Evolutionary conservation across 2,888 invertebrate genomes (phyloP), one percentile per base, ranked within the genome.

Genomic region (Acanthacorydalis orientalis): DNA sequence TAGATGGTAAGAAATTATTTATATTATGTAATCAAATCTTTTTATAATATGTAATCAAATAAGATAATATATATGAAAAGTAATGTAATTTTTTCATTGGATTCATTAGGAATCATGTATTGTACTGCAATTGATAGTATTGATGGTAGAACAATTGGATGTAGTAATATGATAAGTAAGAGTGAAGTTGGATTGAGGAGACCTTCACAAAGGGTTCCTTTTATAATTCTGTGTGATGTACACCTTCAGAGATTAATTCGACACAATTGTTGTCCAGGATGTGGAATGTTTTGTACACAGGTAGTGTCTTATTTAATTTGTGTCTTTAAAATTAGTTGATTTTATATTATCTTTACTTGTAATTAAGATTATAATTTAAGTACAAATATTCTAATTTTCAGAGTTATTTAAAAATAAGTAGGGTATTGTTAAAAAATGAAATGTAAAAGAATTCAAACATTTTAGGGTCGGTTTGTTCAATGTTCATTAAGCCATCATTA

Each of bases 221-320:
- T 81, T 64, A 74, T 83, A 61, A 76, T 86, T 14, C 70, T 86
- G 23, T 93, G 93, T 62, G 74, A 76, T 44, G 74, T 80, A 56
- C 93, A 93, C 64, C 73, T 77, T 50, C 77, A 80, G 55, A 75
- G 89, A 50, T 67, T 92, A 50, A 67, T 75, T 11, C 67, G 75
- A 35, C 93, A 93, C 64, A 87, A 90, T 64, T 90, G 90, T 63
- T 93, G 92, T 60, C 85, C 91, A 0, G 80, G 82, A 1, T 93
- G 93, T 65, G 87, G 92, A 7, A 68, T 88, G 46, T 93, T 89
- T 64, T 92, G 92, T 61, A 83, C 89, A 7, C 88, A 90, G 76
- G 86, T 83, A 57, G 54, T n/a, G n/a, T n/a, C n/a, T n/a, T n/a
- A n/a, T n/a, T n/a, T 40, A 10, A 32, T 33, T 34, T 33, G 12